A percentile compares a stretch with the other conserved stretches of the same genome.
Evolutionary conservation across 2,888 invertebrate species (phyloP).

Genomic region (Lycaena phlaeas): DNA sequence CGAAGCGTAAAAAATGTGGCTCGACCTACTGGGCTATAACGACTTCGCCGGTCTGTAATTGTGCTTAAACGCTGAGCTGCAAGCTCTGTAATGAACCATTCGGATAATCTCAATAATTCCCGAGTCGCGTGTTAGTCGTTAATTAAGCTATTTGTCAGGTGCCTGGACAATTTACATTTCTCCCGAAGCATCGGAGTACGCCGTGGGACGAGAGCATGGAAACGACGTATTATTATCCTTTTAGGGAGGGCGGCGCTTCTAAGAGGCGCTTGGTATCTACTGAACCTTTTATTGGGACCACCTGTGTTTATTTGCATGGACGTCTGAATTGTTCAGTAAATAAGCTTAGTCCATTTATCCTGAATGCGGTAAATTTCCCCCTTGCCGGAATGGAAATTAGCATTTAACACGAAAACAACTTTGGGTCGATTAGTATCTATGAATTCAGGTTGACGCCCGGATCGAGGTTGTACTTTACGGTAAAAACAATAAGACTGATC

Average conservation of each 20-base stretch:
- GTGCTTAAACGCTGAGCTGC: slow-evolving; percentile 23
- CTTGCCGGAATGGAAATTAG: slow-evolving; percentile 41
- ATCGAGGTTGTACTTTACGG: neutral
- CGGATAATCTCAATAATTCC: slow-evolving; percentile 53
- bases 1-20: slow-evolving; percentile 29
- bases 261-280: slow-evolving; percentile 45
- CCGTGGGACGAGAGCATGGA: slow-evolving; percentile 42
- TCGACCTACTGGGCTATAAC: slow-evolving; percentile 29
- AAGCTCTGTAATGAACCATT: slow-evolving; percentile 35
- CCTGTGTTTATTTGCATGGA: slow-evolving; percentile 62
- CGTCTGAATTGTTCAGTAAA: slow-evolving; percentile 72
- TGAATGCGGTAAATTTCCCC: slow-evolving; percentile 24
- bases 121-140: slow-evolving; percentile 59
- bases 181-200: slow-evolving; percentile 48
- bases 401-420: slow-evolving; percentile 49
- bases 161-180: slow-evolving; percentile 66
- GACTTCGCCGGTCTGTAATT: slow-evolving; percentile 28
- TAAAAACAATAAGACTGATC: neutral
- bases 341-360: slow-evolving; percentile 66
- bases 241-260: slow-evolving; percentile 69
- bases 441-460: slow-evolving; percentile 6
- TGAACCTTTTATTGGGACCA: slow-evolving; percentile 68
- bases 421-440: slow-evolving; percentile 17
- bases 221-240: slow-evolving; percentile 73
- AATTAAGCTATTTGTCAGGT: slow-evolving; percentile 72